Percentiles rank a stretch among this genome's conserved stretches.
phyloP scores from a whole-genome alignment of 2,113 vertebrate species.

The Spheniscus mendiculus region DNA sequence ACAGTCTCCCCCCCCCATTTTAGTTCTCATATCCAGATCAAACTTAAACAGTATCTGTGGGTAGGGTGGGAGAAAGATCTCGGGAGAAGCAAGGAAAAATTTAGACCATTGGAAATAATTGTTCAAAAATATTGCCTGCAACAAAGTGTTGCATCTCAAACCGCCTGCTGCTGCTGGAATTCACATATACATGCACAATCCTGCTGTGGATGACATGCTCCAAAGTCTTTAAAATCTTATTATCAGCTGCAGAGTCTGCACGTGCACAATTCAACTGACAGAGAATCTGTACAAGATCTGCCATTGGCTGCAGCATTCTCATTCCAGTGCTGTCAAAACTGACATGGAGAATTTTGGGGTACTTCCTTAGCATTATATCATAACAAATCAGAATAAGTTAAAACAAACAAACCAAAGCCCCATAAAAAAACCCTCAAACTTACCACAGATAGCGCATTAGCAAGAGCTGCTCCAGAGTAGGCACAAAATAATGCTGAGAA shows the following conservation, averaged over 20 bases:
- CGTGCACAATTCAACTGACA: background rate
- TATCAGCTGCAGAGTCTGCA: background rate
- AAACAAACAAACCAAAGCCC: background rate
- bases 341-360: background rate
- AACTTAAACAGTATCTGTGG: background rate
- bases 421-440: background rate
- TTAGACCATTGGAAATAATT: background rate
- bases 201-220: background rate
- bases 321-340: background rate
- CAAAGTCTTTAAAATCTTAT: background rate
- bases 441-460: slow-evolving; percentile 85
- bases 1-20: background rate
- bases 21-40: background rate
- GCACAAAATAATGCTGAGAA: slow-evolving; percentile 85
- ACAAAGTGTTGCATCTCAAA: background rate
- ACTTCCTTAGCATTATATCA: background rate
- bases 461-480: slow-evolving; percentile 86
- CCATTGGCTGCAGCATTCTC: background rate
- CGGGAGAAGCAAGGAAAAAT: background rate
- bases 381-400: background rate
- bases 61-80: background rate
- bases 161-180: background rate
- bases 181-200: rapidly evolving
- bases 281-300: background rate
- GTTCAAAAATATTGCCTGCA: background rate